Conservation (phyloP, 2,888 invertebrate genomes). For the Drosophila ezoana region DNA sequence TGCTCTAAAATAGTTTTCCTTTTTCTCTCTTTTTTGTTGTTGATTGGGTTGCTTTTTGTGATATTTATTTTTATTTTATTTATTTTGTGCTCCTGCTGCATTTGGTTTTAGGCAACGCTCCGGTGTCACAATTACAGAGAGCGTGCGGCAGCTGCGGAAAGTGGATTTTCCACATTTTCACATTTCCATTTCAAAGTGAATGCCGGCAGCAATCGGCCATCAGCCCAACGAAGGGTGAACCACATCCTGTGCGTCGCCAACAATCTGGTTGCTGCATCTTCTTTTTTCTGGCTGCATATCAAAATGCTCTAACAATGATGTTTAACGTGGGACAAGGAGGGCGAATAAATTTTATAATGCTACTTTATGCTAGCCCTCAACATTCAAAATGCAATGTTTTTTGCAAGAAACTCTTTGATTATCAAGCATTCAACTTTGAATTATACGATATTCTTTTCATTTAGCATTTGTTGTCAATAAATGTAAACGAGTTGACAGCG, state of each 20-base stretch:
- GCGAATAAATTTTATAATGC: constrained; percentile 37
- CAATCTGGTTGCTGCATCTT: constrained; percentile 4
- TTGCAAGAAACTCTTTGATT: constrained; percentile 19
- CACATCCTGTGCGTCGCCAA: background rate
- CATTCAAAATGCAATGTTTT: constrained; percentile 51
- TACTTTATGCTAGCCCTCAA: constrained; percentile 33
- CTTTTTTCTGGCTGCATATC: constrained; percentile 16
- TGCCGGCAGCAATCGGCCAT: constrained; percentile 8
- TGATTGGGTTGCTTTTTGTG: background rate
- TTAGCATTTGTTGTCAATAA: background rate
- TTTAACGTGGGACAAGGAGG: background rate
- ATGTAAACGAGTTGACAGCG: constrained; percentile 7
- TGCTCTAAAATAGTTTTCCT: constrained; percentile 17
- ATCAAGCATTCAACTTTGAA: constrained; percentile 30
- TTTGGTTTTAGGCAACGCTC: constrained; percentile 1
- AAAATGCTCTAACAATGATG: constrained; percentile 22
- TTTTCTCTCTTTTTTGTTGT: background rate
- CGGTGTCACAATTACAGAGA: constrained; percentile 9
- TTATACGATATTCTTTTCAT: constrained; percentile 1
- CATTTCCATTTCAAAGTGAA: constrained; percentile 71
- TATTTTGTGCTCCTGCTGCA: constrained; percentile 6
- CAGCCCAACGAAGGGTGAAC: background rate
- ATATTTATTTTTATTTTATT: constrained; percentile 11
- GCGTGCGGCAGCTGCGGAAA: constrained; percentile 6
- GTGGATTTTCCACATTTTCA: constrained; percentile 27